A percentile compares a stretch with the other conserved stretches of the same genome.
phyloP scores from a whole-genome alignment of 2,797 vertebrate species.

The Sternarchorhynchus goeldii region DNA sequence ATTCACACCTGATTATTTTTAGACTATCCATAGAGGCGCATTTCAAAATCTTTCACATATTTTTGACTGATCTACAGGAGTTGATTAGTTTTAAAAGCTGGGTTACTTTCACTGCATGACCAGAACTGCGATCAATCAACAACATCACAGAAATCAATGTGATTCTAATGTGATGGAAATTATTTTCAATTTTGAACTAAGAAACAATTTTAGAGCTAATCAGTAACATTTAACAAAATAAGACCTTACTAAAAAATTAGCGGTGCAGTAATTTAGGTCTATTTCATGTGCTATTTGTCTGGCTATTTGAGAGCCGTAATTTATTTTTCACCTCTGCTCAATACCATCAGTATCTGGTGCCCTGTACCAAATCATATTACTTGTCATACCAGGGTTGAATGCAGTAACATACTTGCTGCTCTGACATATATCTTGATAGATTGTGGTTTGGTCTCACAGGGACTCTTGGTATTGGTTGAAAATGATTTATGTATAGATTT shows the following conservation, averaged over 20 bases:
- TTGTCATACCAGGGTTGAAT: neutral
- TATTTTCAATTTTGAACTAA: no score
- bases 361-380: neutral
- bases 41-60: neutral
- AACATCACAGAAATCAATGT: no score
- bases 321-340: neutral
- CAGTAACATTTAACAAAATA: no score
- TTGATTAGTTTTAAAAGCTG: neutral
- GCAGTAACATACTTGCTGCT: neutral
- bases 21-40: neutral
- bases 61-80: neutral
- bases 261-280: no score
- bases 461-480: neutral
- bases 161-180: no score
- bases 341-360: neutral
- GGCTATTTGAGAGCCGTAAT: neutral
- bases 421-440: neutral
- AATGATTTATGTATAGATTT: conserved; percentile 19
- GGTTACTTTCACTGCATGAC: no score
- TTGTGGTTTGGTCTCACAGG: neutral
- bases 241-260: no score
- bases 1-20: conserved; percentile 18
- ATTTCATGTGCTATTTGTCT: neutral
- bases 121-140: no score
- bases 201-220: no score